Percentiles rank a stretch among this genome's conserved stretches.
phyloP scores from a whole-genome alignment of 2,888 invertebrate genomes.

The Cephus runcator region DNA sequence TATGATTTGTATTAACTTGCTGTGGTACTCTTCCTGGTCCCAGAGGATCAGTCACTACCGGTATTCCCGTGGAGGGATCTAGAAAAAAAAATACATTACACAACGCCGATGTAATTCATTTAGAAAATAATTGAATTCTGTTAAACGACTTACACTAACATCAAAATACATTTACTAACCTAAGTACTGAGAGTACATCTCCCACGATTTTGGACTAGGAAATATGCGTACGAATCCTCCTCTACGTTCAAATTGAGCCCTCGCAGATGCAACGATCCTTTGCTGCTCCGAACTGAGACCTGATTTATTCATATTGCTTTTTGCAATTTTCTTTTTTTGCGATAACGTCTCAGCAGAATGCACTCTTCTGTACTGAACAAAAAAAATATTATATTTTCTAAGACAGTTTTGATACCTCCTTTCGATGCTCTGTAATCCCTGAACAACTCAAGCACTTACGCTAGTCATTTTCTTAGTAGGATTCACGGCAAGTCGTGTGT shows the following conservation, averaged over 20 bases:
- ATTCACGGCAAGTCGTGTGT: conserved; percentile 45
- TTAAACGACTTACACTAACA: not conserved
- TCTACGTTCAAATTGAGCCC: conserved; percentile 82
- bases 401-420: not conserved
- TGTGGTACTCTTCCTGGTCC: conserved; percentile 68
- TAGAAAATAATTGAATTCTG: not conserved
- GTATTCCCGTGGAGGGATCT: conserved; percentile 81
- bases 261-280: conserved; percentile 78
- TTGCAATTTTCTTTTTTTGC: conserved; percentile 57
- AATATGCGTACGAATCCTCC: conserved; percentile 93
- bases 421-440: not conserved
- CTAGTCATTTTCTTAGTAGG: conserved; percentile 50
- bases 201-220: conserved; percentile 90
- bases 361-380: conserved; percentile 74
- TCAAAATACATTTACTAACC: conserved; percentile 64
- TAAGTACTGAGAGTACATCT: conserved; percentile 81
- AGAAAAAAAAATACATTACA: conserved; percentile 30
- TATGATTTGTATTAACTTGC: conserved; percentile 71
- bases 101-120: not conserved
- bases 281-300: conserved; percentile 80
- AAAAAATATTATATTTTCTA: not conserved
- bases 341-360: conserved; percentile 78
- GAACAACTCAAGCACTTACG: conserved; percentile 34
- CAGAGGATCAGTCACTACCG: conserved; percentile 66
- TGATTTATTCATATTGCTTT: conserved; percentile 62